Conservation (phyloP, 2,113 vertebrate species). For the Rhea pennata region DNA sequence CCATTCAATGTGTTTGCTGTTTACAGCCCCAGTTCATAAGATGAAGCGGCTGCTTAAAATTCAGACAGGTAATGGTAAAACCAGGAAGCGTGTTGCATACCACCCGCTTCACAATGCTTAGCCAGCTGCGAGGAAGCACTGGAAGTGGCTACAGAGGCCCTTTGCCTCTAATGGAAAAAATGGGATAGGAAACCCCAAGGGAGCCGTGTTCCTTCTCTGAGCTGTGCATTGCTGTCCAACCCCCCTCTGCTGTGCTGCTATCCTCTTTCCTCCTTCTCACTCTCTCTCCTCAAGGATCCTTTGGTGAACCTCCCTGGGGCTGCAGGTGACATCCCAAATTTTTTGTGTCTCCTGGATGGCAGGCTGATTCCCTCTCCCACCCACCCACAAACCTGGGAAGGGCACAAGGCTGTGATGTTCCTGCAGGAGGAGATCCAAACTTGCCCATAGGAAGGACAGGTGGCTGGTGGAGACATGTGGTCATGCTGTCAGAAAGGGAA, state of each 20-base stretch:
- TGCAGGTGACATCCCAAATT: not conserved
- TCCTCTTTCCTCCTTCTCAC: not conserved
- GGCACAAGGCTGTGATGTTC: not conserved
- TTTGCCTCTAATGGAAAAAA: not conserved
- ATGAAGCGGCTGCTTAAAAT: slow-evolving; percentile 31
- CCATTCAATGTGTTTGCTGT: not conserved
- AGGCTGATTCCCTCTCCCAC: not conserved
- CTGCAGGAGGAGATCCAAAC: not conserved
- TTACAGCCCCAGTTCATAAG: not conserved
- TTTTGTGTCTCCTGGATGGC: rapidly evolving
- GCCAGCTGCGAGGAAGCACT: not conserved
- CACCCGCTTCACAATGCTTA: not conserved
- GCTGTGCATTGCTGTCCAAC: not conserved
- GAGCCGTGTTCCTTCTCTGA: not conserved
- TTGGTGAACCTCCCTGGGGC: not conserved
- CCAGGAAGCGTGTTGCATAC: not conserved
- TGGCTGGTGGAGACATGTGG: not conserved
- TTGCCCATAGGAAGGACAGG: not conserved
- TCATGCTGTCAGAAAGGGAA: not conserved
- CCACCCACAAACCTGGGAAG: not conserved
- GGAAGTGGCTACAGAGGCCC: not conserved
- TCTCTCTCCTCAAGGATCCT: not conserved
- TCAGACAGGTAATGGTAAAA: slow-evolving; percentile 28
- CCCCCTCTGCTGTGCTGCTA: not conserved
- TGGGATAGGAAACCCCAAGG: not conserved